Evolutionary conservation across 1,140 invertebrate genomes (phyloP), one percentile per base, ranked within the genome.

Genomic region (Drosophila saltans): DNA sequence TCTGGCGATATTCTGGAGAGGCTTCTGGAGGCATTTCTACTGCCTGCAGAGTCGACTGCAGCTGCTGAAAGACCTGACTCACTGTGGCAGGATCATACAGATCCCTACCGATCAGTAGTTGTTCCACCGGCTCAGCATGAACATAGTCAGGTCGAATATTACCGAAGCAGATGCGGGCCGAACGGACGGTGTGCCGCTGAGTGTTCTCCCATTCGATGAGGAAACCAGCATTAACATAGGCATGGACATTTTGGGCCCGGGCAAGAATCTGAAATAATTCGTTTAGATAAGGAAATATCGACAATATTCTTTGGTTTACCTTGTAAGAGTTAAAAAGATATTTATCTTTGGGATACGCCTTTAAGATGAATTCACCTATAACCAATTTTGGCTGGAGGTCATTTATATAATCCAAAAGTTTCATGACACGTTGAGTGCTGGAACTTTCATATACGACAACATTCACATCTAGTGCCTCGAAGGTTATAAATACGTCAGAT

Each of bases 201-300:
- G 24, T 8, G 26, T 80, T 72, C 21, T 75, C 66, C 75, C 88
- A 88, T 36, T 81, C 86, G 43, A 89, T 94, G 1, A n/a, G 95
- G 85, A 98, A 97, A 10, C 95, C 97, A 8, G 95, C 96, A 92
- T 97, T 97, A 0, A 98, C 95, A 75, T 96, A 94, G 0, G 97
- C 96, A 83, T 97, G 96, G 0, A 96, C 94, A 91, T 97, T 97
- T 93, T 97, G 96, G 0, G 95, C 95, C 69, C 96, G 93, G 0
- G 95, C 94, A 93, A 96, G 96, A 6, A 92, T 91, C 83, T 91
- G 10, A 84, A 79, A 59, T 8, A 36, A 52, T 24, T 28, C 1
- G 1, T 16, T 8, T 1, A 10, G 7, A 11, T 30, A 30, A 16
- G 16, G 16, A 16, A 16, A 16, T 30, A 30, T 30, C 28, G 4